A percentile compares a stretch with the other conserved stretches of the same genome.
These are phyloP conservation scores for Macrostomum lignano DNA, from an alignment of 1,140 invertebrate species.

Conservation along the genomic window DNA sequence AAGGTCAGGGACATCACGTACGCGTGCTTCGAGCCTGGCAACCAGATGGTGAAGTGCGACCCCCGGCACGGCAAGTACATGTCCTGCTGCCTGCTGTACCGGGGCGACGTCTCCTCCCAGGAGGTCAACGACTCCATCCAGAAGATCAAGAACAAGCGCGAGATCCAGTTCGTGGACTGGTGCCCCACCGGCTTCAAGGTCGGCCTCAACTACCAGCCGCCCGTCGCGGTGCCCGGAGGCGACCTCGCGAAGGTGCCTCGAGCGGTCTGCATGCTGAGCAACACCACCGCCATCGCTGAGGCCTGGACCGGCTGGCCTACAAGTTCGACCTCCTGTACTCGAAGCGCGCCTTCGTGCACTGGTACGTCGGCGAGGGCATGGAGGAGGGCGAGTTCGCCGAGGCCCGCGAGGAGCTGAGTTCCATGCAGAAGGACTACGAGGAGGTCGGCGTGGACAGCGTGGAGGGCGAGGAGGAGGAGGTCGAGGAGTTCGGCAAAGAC, in stretches of 20 bases:
- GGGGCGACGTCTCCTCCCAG: constrained; percentile 30
- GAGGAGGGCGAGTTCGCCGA: constrained; percentile 24
- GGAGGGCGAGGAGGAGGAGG: constrained; percentile 29
- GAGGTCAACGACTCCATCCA: constrained; percentile 26
- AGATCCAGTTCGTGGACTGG: constrained; percentile 10
- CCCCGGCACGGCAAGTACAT: constrained; percentile 15
- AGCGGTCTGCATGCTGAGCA: constrained; percentile 43
- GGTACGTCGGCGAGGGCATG: constrained; percentile 8
- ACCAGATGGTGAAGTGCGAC: constrained; percentile 40
- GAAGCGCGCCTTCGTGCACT: constrained; percentile 10
- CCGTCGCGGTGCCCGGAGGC: constrained; percentile 41
- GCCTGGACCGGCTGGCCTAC: constrained; percentile 38
- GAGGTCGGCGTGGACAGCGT: constrained; percentile 45
- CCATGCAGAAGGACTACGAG: constrained; percentile 52
- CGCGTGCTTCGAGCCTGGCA: constrained; percentile 35
- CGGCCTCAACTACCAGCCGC: constrained; percentile 45
- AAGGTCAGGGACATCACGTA: constrained; percentile 30
- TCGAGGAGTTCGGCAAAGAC: no score
- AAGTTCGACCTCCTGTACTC: constrained; percentile 10
- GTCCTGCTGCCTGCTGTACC: constrained; percentile 25
- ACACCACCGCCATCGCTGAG: constrained; percentile 46
- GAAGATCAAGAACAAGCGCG: constrained; percentile 12
- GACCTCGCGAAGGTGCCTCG: constrained; percentile 30
- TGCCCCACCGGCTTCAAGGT: constrained; percentile 24
- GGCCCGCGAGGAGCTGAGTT: constrained; percentile 48